phyloP scores from a whole-genome alignment of 2,797 vertebrate genomes.

The Gymnothorax reevesii region DNA sequence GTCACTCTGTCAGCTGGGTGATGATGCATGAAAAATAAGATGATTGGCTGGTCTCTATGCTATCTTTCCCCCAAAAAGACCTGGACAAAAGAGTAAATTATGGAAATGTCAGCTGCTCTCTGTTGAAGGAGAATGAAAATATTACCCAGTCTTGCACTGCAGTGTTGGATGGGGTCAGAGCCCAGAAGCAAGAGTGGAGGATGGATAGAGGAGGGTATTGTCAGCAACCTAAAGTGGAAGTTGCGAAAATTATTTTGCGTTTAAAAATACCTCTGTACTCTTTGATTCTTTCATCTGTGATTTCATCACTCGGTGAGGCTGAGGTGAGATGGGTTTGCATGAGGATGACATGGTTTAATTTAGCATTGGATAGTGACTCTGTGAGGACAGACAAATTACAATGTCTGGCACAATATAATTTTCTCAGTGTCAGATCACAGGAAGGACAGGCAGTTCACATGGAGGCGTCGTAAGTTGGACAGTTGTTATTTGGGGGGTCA shows the following conservation, averaged over 20 bases:
- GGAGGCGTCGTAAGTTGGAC: neutral
- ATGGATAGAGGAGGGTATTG: constrained; percentile 11
- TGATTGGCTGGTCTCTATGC: constrained; percentile 4
- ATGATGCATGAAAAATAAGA: constrained; percentile 13
- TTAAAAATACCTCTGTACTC: constrained; percentile 23
- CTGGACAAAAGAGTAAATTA: constrained; percentile 17
- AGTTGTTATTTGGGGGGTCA: constrained; percentile 13
- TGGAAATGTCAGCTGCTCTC: neutral
- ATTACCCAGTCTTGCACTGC: neutral
- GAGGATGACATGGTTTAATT: neutral
- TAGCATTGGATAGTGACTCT: neutral
- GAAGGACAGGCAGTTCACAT: neutral
- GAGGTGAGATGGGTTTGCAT: constrained; percentile 3
- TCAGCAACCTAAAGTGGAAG: neutral
- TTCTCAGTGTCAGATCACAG: neutral
- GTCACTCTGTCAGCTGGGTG: constrained; percentile 2
- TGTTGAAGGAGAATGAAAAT: neutral
- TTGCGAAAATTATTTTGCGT: constrained; percentile 18
- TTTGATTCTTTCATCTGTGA: constrained; percentile 15
- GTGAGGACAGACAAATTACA: neutral
- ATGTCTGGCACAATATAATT: neutral
- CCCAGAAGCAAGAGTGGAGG: neutral
- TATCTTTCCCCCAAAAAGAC: neutral
- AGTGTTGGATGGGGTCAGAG: constrained; percentile 6
- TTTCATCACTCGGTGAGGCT: neutral